Conservation (phyloP, 2,113 vertebrate species). For the Corydoras maculifer region DNA sequence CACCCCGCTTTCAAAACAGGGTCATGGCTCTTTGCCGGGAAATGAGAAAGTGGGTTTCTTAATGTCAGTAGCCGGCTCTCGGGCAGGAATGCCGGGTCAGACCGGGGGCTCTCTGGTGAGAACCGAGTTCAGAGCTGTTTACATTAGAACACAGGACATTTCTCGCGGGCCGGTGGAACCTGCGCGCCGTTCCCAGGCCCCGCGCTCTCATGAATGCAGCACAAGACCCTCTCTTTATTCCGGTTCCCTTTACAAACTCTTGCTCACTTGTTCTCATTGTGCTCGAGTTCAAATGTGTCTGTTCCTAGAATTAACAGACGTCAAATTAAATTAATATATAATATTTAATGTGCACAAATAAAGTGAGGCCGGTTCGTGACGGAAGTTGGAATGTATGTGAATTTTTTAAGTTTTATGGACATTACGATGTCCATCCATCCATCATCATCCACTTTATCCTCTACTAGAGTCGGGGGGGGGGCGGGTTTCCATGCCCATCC, state of each 20-base stretch:
- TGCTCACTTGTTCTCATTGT: no score
- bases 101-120: slow-evolving; percentile 48
- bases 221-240: slow-evolving; percentile 51
- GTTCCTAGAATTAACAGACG: no score
- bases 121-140: slow-evolving; percentile 75
- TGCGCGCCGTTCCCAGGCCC: slow-evolving; percentile 68
- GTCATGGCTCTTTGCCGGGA: slow-evolving; percentile 56
- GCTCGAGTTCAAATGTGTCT: no score
- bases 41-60: slow-evolving; percentile 63
- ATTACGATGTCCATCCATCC: no score
- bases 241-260: neutral
- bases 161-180: slow-evolving; percentile 62
- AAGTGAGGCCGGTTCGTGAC: no score
- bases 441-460: no score
- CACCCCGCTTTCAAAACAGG: slow-evolving; percentile 47
- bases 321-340: no score
- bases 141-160: slow-evolving; percentile 74
- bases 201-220: slow-evolving; percentile 52
- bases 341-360: no score
- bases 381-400: no score
- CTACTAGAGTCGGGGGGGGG: no score
- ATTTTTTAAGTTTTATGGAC: no score
- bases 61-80: slow-evolving; percentile 59
- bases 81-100: slow-evolving; percentile 52
- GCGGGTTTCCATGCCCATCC: no score